Conservation (phyloP, 2,113 vertebrate genomes). For the Vulpes ferrilata region DNA sequence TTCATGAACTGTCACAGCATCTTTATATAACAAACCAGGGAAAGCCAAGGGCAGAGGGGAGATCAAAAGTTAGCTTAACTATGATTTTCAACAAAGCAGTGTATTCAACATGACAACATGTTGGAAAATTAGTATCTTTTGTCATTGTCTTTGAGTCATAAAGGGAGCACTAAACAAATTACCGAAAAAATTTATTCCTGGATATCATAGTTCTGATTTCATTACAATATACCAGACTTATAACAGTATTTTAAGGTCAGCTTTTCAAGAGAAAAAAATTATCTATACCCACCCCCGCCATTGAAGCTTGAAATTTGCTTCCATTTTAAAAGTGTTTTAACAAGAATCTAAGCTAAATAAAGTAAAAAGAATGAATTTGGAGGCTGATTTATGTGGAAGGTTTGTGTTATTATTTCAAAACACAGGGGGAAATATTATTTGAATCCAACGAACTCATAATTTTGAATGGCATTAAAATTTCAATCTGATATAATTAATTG, state of each 20-base stretch:
- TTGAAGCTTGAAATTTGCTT: constrained; percentile 39
- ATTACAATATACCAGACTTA: background rate
- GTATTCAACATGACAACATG: background rate
- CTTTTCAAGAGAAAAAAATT: background rate
- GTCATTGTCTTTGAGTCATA: background rate
- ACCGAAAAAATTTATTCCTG: constrained; percentile 13
- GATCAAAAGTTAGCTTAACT: background rate
- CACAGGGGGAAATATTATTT: background rate
- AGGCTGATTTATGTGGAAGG: background rate
- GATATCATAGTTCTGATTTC: background rate
- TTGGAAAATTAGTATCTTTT: background rate
- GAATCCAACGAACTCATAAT: background rate
- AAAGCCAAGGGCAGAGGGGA: background rate
- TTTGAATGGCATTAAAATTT: background rate
- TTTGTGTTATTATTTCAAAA: background rate
- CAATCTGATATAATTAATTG: background rate
- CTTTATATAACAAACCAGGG: background rate
- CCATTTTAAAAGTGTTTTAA: background rate
- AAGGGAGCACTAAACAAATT: background rate
- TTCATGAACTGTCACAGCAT: background rate
- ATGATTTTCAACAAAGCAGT: background rate
- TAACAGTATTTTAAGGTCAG: background rate
- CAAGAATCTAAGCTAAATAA: constrained; percentile 26
- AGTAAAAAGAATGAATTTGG: background rate
- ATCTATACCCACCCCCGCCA: background rate